Evolutionary conservation across 2,113 vertebrate species (phyloP).

Genomic region (Cyprinodon variegatus): DNA sequence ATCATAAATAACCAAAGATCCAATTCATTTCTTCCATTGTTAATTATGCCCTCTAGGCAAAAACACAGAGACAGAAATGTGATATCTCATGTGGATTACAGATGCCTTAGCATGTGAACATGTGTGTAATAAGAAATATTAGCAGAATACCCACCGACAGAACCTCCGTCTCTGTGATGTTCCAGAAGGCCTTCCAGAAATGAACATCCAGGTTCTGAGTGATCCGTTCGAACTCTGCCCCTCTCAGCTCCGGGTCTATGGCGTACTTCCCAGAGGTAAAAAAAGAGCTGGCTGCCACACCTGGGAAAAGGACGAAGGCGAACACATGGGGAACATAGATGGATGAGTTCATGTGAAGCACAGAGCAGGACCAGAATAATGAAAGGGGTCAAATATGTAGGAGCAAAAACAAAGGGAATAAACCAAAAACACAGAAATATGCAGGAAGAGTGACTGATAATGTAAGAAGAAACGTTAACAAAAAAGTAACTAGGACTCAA

Average conservation of each 20-base stretch:
- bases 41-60: slow-evolving; percentile 44
- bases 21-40: slow-evolving; percentile 64
- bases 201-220: slow-evolving; percentile 90
- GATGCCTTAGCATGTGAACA: background rate
- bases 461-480: background rate
- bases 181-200: slow-evolving; percentile 94
- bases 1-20: slow-evolving; percentile 56
- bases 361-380: background rate
- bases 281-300: slow-evolving; percentile 88
- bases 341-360: background rate
- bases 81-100: slow-evolving; percentile 10
- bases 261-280: slow-evolving; percentile 90
- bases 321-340: background rate
- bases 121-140: background rate
- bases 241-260: slow-evolving; percentile 89
- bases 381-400: background rate
- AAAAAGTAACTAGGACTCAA: background rate
- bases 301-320: slow-evolving; percentile 59
- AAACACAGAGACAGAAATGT: slow-evolving; percentile 51
- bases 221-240: slow-evolving; percentile 88
- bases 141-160: slow-evolving; percentile 79
- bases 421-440: background rate
- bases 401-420: background rate
- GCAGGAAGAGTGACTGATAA: background rate
- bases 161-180: slow-evolving; percentile 89